Base-by-base conservation (phyloP, 2,113 vertebrate species). In the Ophiodon elongatus region DNA sequence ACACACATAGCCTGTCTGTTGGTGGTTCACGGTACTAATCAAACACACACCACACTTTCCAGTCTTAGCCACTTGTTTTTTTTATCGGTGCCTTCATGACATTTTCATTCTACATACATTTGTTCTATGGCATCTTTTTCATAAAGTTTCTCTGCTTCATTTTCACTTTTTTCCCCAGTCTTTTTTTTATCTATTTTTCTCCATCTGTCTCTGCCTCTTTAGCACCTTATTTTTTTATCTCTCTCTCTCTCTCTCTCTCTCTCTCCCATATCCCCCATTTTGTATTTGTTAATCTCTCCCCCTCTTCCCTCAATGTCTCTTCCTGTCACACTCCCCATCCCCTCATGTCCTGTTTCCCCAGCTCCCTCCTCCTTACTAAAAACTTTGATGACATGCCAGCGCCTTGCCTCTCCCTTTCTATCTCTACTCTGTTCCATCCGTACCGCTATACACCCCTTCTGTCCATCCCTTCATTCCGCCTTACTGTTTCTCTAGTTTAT, bases 401-500 rank as follows among this genome's bases (percentile, higher is more conserved):
- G 75, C 41, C 71, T 75, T 25, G 1, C 15, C 45, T 64, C n/a
- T 25, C 21, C 25, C n/a, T 57, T 41, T 70, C 60, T 33, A 27
- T 15, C 60, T 43, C 35, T 15, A 39, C 29, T 25, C 25, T 64
- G 54, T 29, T 73, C 73, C 59, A 62, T 33, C 75, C 25, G 21
- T 43, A 59, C 73, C 57, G 41, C 69, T 63, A 69, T 11, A 89
- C 78, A 70, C n/a, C 71, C 77, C 57, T 60, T 79, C 60, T 78
- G 56, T 62, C 75, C 75, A 88, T 83, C 80, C 71, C 57, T 76
- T 31, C 23, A 64, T 62, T 63, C 79, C 64, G 57, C 54, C 50
- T 56, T 65, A 80, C 73, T 68, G 35, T 82, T 64, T 81, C 64
- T 57, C 47, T 84, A 69, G 75, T 92, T 92, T 91, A 91, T 84